Evolutionary conservation across 1,140 invertebrate genomes (phyloP), one percentile per base, ranked within the genome.

Genomic region (Stegodyphus mimosarum): DNA sequence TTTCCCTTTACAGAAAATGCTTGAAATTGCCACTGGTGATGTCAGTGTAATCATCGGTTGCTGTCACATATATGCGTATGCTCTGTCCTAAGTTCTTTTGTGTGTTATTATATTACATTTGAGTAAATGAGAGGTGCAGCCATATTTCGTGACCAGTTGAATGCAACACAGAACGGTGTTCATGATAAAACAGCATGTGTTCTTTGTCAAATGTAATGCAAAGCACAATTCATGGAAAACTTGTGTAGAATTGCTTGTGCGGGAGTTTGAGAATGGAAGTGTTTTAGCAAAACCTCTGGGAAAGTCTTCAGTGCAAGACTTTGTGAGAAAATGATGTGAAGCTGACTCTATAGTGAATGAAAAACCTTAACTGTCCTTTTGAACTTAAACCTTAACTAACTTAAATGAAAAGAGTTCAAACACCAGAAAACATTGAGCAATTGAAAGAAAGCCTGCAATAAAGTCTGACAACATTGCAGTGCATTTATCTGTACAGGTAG

Each of bases 211-310:
- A 48, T 69, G 67, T 69, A 4, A 69, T 69, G 15, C 67, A 10
- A 69, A 69, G 11, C 67, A 6, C 67, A 69, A 69, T 69, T 69
- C 6, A 6, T 69, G 67, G 17, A 69, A 69, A 69, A 69, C 67
- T 9, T 69, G 67, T 69, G 17, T 17, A 2, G 5, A 69, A 69
- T 5, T 69, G 2, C 5, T 69, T 69, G 67, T 2, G 33, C 67
- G 5, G 5, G 13, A 69, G 17, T 10, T 69, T 69, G 17, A 69
- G 67, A 69, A 6, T 69, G 15, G 67, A 18, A 4, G 11, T 69
- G 11, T 69, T 1, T 69, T 69, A 5, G 5, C 17, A 18, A 69
- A 69, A n/a, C 67, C 1, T 69, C 2, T 5, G 5, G 67, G 10
- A 69, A 69, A 69, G 67, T 69, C 67, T 69, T 9, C 67, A 18